Evolutionary conservation across 2,113 vertebrate species (phyloP).

Genomic region (Eclectus roratus): DNA sequence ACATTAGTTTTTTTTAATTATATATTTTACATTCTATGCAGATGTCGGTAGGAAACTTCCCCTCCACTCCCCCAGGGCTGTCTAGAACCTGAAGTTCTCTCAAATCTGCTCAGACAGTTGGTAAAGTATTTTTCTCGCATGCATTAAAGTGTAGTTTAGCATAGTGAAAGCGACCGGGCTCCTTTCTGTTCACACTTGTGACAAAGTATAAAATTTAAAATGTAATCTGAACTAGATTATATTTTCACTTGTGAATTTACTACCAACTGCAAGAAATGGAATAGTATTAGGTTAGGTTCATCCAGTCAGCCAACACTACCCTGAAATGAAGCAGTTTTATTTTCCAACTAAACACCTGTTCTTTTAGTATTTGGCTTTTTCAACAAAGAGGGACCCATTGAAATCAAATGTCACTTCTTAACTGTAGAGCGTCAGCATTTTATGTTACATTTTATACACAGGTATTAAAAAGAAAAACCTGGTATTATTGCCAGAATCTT

Average conservation of each 20-base stretch:
- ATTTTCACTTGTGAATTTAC: slow-evolving; percentile 47
- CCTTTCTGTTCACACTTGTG: slow-evolving; percentile 54
- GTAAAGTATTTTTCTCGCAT: slow-evolving; percentile 64
- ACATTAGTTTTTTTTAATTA: slow-evolving; percentile 76
- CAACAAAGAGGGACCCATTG: slow-evolving; percentile 40
- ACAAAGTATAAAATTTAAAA: slow-evolving; percentile 42
- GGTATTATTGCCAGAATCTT: slow-evolving; percentile 69
- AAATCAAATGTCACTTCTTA: slow-evolving; percentile 17
- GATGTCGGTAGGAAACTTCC: slow-evolving; percentile 47
- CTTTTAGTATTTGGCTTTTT: slow-evolving; percentile 45
- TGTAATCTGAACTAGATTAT: slow-evolving; percentile 55
- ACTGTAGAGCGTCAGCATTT: slow-evolving; percentile 48
- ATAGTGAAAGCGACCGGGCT: slow-evolving; percentile 26
- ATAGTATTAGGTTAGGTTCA: slow-evolving; percentile 20
- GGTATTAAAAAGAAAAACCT: slow-evolving; percentile 64
- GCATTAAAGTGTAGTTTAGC: slow-evolving; percentile 70
- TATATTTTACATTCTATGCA: slow-evolving; percentile 79
- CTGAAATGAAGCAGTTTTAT: not conserved
- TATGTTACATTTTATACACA: slow-evolving; percentile 72
- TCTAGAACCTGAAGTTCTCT: slow-evolving; percentile 47
- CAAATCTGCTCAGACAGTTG: slow-evolving; percentile 41
- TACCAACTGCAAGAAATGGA: not conserved
- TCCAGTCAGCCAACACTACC: not conserved
- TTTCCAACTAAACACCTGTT: not conserved
- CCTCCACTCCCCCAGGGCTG: not conserved